phyloP scores from a whole-genome alignment of 1,140 invertebrate genomes.

The Arion vulgaris region DNA sequence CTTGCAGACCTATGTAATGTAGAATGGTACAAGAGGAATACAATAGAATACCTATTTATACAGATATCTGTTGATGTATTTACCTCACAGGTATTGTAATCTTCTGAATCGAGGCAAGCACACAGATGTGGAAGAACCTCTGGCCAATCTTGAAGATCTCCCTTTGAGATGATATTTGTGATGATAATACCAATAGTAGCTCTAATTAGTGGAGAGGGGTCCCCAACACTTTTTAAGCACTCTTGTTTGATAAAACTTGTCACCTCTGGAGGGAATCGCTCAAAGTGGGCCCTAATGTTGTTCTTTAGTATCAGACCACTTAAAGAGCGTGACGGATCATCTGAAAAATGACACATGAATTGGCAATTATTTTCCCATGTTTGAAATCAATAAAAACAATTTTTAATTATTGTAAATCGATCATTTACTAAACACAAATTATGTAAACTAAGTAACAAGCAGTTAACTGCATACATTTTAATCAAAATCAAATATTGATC shows the following conservation, averaged over 20 bases:
- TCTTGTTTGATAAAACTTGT: conserved; percentile 83
- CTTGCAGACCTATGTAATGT: too few species aligned
- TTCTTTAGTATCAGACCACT: conserved; percentile 99
- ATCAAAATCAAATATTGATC: too few species aligned
- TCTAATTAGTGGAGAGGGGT: conserved; percentile 93
- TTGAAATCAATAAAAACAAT: neutral
- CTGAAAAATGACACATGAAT: conserved; percentile 76
- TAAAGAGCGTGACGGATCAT: conserved; percentile 96
- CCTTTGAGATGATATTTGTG: conserved; percentile 92
- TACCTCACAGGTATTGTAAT: conserved; percentile 96
- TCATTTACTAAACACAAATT: neutral
- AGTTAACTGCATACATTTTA: too few species aligned
- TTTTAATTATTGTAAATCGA: neutral
- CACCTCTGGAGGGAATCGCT: conserved; percentile 91
- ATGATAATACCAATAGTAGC: conserved; percentile 98
- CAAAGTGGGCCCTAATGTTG: conserved; percentile 95
- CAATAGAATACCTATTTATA: too few species aligned
- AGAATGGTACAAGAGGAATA: too few species aligned
- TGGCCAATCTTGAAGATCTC: conserved; percentile 93
- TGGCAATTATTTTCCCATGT: neutral
- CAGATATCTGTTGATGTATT: too few species aligned
- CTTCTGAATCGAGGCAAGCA: conserved; percentile 94
- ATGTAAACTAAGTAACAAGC: neutral
- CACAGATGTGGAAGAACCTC: conserved; percentile 94
- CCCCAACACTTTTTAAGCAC: conserved; percentile 94